Evolutionary conservation across 2,888 invertebrate species (phyloP), one percentile per base, ranked within the genome.

Genomic region (Oscheius myriophilus): DNA sequence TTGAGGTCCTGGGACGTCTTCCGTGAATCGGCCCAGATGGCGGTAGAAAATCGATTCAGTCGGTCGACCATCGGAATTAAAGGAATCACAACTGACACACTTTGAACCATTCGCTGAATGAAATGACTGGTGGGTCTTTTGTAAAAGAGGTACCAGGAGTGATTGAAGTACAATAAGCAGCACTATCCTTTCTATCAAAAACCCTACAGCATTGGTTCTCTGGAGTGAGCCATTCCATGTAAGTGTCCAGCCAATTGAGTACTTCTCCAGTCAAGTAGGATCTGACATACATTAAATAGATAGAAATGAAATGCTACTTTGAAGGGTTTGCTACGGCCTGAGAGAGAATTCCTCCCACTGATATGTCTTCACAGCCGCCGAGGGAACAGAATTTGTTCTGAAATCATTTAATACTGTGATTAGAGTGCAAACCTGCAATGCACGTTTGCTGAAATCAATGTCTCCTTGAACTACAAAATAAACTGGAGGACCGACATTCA

Each of bases 401-500:
- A 53, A 62, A 55, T 42, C 21, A 42, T 57, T 41, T 12, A 41
- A 41, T n/a, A n/a, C n/a, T 14, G 33, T 6, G 9, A 33, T 3
- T 6, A 33, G 33, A 33, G 33, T 6, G 4, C 18, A 2, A 43
- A 66, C 66, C 66, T 67, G 67, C 59, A 53, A 61, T n/a, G 23
- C 2, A 23, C 42, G 51, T 41, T 61, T 25, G 21, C 53, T 53
- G 26, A 67, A 75, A 58, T 75, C 75, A 7, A 78, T 49, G 54
- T 76, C 76, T 58, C 83, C 85, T 73, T 92, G 92, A 53, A 97
- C 90, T 54, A 97, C 92, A 89, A 97, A 93, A 90, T 96, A 95
- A 70, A 97, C 91, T 11, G 95, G 94, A 26, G 96, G 92, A 0
- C 97, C 96, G 70, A 95, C 93, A 78, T 93, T 92, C 65, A 96